Conservation (phyloP, 2,797 vertebrate genomes). For the Rousettus madagascariensis region DNA sequence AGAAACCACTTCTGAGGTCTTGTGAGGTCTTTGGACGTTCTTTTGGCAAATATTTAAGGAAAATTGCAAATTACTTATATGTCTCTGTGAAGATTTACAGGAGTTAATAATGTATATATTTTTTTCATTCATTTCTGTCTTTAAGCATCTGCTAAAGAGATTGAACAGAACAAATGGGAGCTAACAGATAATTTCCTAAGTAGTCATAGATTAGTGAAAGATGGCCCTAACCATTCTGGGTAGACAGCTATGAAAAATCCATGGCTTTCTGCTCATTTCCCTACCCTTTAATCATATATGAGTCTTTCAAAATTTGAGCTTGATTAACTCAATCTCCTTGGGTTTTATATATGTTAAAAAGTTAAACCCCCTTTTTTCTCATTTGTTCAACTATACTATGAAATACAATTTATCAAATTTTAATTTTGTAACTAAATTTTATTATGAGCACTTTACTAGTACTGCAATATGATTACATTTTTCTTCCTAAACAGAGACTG, state of each 20-base stretch:
- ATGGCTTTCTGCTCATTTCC: slow-evolving; percentile 68
- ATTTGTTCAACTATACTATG: not conserved
- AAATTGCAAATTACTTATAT: not conserved
- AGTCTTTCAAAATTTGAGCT: slow-evolving; percentile 32
- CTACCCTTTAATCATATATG: slow-evolving; percentile 70
- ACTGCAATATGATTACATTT: not conserved
- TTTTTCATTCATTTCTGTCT: slow-evolving; percentile 65
- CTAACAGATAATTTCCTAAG: slow-evolving; percentile 74
- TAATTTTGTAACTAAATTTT: slow-evolving; percentile 14
- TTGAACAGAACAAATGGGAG: slow-evolving; percentile 65
- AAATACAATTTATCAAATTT: slow-evolving; percentile 18
- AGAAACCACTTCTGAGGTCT: not conserved
- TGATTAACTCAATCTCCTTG: slow-evolving; percentile 35
- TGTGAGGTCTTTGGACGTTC: not conserved
- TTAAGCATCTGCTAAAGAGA: slow-evolving; percentile 21
- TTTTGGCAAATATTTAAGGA: not conserved
- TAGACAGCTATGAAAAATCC: slow-evolving; percentile 70
- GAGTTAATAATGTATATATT: slow-evolving; percentile 61
- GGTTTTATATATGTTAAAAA: not conserved
- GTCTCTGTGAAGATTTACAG: not conserved
- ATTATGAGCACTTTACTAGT: not conserved
- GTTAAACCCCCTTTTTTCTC: not conserved
- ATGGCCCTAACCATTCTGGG: slow-evolving; percentile 40
- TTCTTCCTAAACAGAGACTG: not conserved
- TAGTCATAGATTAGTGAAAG: slow-evolving; percentile 62